phyloP scores from a whole-genome alignment of 2,113 vertebrate species.

The Vicugna pacos region DNA sequence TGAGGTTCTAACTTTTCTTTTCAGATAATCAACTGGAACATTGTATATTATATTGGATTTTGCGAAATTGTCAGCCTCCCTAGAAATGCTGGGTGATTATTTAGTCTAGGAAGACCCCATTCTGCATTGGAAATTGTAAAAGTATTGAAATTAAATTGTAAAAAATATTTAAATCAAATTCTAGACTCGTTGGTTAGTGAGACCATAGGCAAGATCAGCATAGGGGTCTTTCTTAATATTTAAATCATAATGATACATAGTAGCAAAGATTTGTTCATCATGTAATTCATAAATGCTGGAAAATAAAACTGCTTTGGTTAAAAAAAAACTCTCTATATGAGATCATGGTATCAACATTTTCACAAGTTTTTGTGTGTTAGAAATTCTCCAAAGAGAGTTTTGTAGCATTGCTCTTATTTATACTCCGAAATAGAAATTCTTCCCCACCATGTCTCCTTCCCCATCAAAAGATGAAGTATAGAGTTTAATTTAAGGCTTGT shows the following conservation, averaged over 20 bases:
- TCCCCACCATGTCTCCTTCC: neutral
- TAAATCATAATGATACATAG: slow-evolving; percentile 13
- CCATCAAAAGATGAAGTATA: neutral
- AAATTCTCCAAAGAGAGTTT: slow-evolving; percentile 14
- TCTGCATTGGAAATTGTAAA: neutral
- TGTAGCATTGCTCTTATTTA: neutral
- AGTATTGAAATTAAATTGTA: neutral
- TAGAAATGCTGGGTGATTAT: neutral
- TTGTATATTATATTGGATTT: slow-evolving; percentile 21
- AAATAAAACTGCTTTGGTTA: neutral
- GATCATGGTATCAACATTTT: neutral
- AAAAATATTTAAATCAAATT: neutral
- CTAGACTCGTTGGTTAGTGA: neutral
- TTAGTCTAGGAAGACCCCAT: rapidly evolving
- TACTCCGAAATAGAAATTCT: neutral
- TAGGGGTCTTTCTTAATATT: neutral
- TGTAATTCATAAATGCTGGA: neutral
- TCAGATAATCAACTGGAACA: neutral
- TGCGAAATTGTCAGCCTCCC: neutral
- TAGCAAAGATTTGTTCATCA: rapidly evolving
- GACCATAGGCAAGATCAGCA: neutral
- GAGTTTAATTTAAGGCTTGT: neutral
- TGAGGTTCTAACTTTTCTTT: slow-evolving; percentile 48
- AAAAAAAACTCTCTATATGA: neutral
- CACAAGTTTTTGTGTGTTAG: neutral